Evolutionary conservation across 2,797 vertebrate species (phyloP).

Genomic region (Pangasius sanitwongsei): DNA sequence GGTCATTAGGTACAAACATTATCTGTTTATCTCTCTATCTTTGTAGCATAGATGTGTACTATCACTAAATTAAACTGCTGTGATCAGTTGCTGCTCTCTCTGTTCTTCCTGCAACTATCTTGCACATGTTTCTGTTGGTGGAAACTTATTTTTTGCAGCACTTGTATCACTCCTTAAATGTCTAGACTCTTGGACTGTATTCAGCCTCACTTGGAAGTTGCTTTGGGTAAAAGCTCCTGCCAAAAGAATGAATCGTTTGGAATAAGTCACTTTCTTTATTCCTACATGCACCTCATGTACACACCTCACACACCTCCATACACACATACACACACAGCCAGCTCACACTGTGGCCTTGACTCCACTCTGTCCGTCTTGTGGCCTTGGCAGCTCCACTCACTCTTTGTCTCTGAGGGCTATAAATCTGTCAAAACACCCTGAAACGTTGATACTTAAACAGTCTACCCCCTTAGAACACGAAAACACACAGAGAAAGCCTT

Average conservation of each 20-base stretch:
- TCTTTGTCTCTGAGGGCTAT: slow-evolving; percentile 63
- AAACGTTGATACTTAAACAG: slow-evolving; percentile 68
- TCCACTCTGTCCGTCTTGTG: slow-evolving; percentile 60
- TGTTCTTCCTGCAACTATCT: not conserved
- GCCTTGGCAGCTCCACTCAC: slow-evolving; percentile 51
- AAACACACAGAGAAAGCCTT: slow-evolving; percentile 17
- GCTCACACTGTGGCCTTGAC: not conserved
- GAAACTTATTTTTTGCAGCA: not conserved
- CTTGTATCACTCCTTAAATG: slow-evolving; percentile 29
- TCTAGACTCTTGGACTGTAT: slow-evolving; percentile 44
- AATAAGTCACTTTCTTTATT: not conserved
- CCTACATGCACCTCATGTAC: not conserved
- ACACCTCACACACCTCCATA: slow-evolving; percentile 2
- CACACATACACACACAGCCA: slow-evolving; percentile 44
- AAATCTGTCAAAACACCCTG: slow-evolving; percentile 69
- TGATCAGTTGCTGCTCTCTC: not conserved
- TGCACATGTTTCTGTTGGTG: not conserved
- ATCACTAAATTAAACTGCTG: not conserved
- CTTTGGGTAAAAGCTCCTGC: not conserved
- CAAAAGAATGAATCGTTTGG: not conserved
- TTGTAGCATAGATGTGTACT: not conserved
- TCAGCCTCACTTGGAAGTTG: slow-evolving; percentile 3
- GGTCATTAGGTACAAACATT: not conserved
- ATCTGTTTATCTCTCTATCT: not conserved
- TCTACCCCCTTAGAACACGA: slow-evolving; percentile 58